Base-by-base conservation (phyloP, 2,888 invertebrate genomes). In the Leucophora obtusa region DNA sequence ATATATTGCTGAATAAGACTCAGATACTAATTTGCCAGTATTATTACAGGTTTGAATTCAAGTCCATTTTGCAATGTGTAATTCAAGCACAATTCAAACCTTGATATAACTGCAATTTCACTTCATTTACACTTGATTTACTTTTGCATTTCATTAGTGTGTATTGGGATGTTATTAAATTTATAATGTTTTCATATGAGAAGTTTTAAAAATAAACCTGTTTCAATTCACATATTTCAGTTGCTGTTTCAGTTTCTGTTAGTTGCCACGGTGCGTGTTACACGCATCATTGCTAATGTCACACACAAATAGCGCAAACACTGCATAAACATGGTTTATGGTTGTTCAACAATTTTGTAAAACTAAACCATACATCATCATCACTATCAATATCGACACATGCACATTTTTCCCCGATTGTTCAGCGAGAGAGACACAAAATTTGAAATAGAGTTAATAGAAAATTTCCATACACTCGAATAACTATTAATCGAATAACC, bases 221-320 rank as follows among this genome's bases (percentile, higher is more conserved):
- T 56, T 56, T 56, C 28, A 28, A n/a, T 54, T 56, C n/a, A n/a
- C n/a, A n/a, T 47, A n/a, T n/a, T 47, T 47, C 43, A 47, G 3
- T 47, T n/a, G n/a, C n/a, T n/a, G n/a, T n/a, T n/a, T n/a, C n/a
- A n/a, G n/a, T n/a, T 43, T 43, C 14, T 14, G 43, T 2, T 43
- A 2, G 24, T 24, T 28, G 28, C 28, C 28, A 24, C 28, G 56
- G 60, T 74, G 74, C 74, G 74, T 74, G 74, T 74, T 62, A 68
- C 62, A 77, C 66, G 71, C 77, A 66, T 71, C 59, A 77, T 71
- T 71, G 66, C 77, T 71, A 71, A 54, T 71, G 71, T 77, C 77
- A 66, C 62, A 59, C 53, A 69, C 56, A 60, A 53, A 60, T 63
- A 56, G 33, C 56, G 60, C 59, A 60, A 53, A 70, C 51, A 70